phyloP scores from a whole-genome alignment of 1,140 invertebrate species.

The Marisa cornuarietis region DNA sequence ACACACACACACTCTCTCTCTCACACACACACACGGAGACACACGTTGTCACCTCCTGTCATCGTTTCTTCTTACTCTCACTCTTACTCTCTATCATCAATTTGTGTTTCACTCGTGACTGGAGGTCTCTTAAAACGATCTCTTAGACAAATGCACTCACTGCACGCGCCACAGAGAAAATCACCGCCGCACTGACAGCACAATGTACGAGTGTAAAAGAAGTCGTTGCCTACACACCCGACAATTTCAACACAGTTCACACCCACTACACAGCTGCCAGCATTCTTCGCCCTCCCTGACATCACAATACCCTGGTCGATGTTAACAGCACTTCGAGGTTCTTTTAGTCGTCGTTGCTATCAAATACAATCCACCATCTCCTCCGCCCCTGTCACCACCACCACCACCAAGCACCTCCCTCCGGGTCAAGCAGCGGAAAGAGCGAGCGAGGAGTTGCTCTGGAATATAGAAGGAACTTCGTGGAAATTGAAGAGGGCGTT shows the following conservation, averaged over 20 bases:
- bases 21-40: too few species aligned
- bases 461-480: conserved; percentile 4
- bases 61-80: too few species aligned
- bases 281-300: background rate
- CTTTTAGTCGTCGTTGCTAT: background rate
- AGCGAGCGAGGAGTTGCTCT: background rate
- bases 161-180: background rate
- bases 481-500: conserved; percentile 25
- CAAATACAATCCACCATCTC: background rate
- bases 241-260: background rate
- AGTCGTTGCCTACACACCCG: background rate
- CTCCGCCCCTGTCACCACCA: too few species aligned
- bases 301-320: background rate
- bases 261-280: background rate
- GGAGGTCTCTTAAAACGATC: too few species aligned
- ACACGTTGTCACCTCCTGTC: too few species aligned
- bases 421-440: background rate
- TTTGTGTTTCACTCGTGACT: too few species aligned
- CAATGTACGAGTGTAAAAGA: background rate
- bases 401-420: too few species aligned
- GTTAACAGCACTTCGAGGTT: background rate
- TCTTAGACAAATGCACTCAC: too few species aligned
- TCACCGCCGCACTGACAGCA: background rate
- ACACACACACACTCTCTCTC: too few species aligned
- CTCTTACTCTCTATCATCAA: too few species aligned